Conservation (phyloP, 2,888 invertebrate species). For the Ophion ventricosus region DNA sequence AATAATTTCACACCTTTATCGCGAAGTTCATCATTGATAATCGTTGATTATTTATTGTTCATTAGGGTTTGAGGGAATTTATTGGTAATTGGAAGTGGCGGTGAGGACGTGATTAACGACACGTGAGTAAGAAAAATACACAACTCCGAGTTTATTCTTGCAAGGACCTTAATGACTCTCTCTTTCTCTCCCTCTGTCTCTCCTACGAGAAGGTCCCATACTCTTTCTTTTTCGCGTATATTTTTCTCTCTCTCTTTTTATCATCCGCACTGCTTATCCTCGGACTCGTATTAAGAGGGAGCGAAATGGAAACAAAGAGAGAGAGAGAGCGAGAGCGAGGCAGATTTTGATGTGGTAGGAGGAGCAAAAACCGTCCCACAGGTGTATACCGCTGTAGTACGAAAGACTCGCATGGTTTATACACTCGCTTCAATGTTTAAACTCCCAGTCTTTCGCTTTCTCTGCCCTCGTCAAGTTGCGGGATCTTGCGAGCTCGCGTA, state of each 20-base stretch:
- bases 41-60: not conserved
- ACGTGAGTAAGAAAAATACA: conserved; percentile 1
- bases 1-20: not conserved
- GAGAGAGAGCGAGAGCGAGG: not conserved
- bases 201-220: no score
- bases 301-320: not conserved
- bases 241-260: not conserved
- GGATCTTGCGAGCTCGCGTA: conserved; percentile 67
- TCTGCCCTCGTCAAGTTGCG: conserved; percentile 75
- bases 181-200: not conserved
- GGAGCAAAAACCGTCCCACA: not conserved
- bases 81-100: not conserved
- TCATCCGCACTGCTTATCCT: not conserved
- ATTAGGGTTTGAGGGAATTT: not conserved
- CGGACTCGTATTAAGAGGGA: not conserved
- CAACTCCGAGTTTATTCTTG: not conserved
- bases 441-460: conserved; percentile 82
- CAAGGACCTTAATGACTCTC: not conserved
- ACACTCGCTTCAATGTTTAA: conserved; percentile 77
- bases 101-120: conserved; percentile 5
- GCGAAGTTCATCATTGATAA: not conserved
- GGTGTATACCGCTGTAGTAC: conserved; percentile 70
- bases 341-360: conserved; percentile 45
- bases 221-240: no score
- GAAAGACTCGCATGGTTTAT: conserved; percentile 78